These are phyloP conservation scores for Rousettus madagascariensis DNA, from an alignment of 2,797 vertebrate genomes.

Conservation along the genomic window DNA sequence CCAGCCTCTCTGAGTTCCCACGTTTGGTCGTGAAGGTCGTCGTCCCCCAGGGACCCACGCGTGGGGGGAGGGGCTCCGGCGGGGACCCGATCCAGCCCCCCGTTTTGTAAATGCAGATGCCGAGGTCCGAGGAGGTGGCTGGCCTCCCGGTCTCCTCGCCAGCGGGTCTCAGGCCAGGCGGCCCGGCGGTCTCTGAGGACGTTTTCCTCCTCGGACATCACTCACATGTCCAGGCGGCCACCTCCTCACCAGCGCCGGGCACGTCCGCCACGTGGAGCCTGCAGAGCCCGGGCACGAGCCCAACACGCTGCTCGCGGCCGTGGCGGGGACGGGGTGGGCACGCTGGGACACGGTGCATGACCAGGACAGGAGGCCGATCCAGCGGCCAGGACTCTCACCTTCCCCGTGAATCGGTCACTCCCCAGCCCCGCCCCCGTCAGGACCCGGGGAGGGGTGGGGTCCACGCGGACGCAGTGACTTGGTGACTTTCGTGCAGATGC, in stretches of 20 bases:
- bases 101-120: background rate
- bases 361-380: rapidly evolving
- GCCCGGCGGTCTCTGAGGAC: too few relatives aligned
- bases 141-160: background rate
- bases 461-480: too few relatives aligned
- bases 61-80: too few relatives aligned
- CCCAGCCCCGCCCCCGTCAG: rapidly evolving
- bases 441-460: too few relatives aligned
- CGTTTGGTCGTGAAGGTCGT: too few relatives aligned
- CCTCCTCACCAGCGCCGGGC: background rate
- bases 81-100: background rate
- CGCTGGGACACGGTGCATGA: too few relatives aligned
- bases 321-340: too few relatives aligned
- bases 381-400: background rate
- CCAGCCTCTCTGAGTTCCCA: too few relatives aligned
- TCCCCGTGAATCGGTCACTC: rapidly evolving
- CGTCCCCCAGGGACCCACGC: too few relatives aligned
- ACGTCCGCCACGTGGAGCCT: background rate
- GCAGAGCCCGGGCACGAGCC: too few relatives aligned
- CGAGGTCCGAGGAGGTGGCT: rapidly evolving
- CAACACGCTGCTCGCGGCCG: rapidly evolving
- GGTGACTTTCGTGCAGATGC: too few relatives aligned
- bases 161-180: background rate
- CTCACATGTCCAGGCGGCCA: rapidly evolving
- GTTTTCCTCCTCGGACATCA: rapidly evolving